Conservation (phyloP, 1,140 invertebrate genomes). For the Arion vulgaris region DNA sequence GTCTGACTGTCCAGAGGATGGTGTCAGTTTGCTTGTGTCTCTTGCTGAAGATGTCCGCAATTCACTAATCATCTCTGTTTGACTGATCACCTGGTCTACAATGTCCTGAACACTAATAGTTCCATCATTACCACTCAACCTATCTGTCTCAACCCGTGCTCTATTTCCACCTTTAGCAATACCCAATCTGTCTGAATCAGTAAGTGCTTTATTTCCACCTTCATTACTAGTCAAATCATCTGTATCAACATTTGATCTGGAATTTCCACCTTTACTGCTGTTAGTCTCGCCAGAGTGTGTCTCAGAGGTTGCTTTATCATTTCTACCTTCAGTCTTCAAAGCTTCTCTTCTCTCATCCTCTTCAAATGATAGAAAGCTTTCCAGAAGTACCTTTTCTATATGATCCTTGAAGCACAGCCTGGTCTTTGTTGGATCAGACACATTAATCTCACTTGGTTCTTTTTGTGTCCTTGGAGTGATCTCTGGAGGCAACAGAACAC, state of each 20-base stretch:
- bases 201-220: too few species aligned
- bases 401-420: conserved; percentile 62
- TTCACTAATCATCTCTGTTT: conserved; percentile 49
- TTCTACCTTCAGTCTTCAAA: neutral
- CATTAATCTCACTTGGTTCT: neutral
- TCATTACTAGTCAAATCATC: neutral
- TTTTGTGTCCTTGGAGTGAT: neutral
- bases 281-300: neutral
- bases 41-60: conserved; percentile 21
- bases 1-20: neutral
- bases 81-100: conserved; percentile 48
- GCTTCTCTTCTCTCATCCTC: conserved; percentile 40
- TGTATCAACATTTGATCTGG: neutral
- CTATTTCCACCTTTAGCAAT: too few species aligned
- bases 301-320: neutral
- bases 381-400: conserved; percentile 60
- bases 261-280: neutral
- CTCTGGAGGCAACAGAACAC: too few species aligned
- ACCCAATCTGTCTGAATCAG: too few species aligned
- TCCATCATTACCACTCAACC: conserved; percentile 30
- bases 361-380: conserved; percentile 52
- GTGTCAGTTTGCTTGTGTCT: neutral
- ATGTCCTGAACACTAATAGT: conserved; percentile 54
- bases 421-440: neutral
- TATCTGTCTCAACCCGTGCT: too few species aligned